phyloP scores from a whole-genome alignment of 2,113 vertebrate genomes.

The Hyaena hyaena region DNA sequence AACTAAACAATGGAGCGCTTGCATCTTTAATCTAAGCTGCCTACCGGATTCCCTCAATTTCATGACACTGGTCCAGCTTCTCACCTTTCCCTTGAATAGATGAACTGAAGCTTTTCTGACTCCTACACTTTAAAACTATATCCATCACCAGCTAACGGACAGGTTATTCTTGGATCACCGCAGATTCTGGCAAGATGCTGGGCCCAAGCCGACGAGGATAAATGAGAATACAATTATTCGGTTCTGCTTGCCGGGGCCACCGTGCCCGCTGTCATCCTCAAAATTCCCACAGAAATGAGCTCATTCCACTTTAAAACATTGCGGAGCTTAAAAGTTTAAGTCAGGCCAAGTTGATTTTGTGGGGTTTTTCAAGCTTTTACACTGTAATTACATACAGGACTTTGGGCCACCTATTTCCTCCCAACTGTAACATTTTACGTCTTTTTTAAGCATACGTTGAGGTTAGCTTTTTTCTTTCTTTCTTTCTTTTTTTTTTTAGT shows the following conservation, averaged over 20 bases:
- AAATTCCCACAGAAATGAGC: conserved; percentile 64
- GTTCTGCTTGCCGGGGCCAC: conserved; percentile 52
- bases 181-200: conserved; percentile 70
- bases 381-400: conserved; percentile 78
- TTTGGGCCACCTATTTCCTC: conserved; percentile 79
- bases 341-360: conserved; percentile 69
- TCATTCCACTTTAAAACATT: conserved; percentile 71
- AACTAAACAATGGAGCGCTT: conserved; percentile 18
- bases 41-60: conserved; percentile 11
- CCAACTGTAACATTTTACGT: conserved; percentile 74
- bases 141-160: conserved; percentile 46
- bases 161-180: conserved; percentile 81
- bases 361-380: conserved; percentile 62
- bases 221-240: conserved; percentile 45
- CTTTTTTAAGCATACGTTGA: conserved; percentile 81
- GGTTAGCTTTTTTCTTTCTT: not conserved
- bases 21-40: not conserved
- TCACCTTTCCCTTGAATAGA: conserved; percentile 57
- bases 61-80: conserved; percentile 28
- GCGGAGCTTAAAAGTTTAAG: conserved; percentile 74
- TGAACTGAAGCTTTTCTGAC: conserved; percentile 1
- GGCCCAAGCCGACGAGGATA: conserved; percentile 53
- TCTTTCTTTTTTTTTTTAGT: conserved; percentile 66
- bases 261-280: conserved; percentile 50
- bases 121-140: conserved; percentile 60